phyloP scores from a whole-genome alignment of 2,113 vertebrate genomes.

The Melospiza georgiana region DNA sequence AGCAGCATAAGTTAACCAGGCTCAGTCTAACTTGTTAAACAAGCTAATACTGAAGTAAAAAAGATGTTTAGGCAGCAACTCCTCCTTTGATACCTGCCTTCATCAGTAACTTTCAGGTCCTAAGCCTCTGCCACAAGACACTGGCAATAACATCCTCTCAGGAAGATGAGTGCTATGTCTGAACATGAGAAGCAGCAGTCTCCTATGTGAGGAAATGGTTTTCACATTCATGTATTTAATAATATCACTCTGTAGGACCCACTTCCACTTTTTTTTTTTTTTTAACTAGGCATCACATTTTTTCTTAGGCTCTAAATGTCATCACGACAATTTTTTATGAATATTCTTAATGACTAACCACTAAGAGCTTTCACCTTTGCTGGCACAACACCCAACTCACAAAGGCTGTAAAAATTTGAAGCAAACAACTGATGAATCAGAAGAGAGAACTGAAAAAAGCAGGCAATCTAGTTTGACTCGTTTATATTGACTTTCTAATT shows the following conservation, averaged over 20 bases:
- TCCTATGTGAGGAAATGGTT: background rate
- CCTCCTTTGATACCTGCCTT: background rate
- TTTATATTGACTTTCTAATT: slow-evolving; percentile 68
- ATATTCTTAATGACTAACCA: slow-evolving; percentile 37
- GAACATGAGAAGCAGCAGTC: background rate
- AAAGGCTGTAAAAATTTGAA: slow-evolving; percentile 46
- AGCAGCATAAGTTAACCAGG: background rate
- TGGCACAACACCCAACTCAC: slow-evolving; percentile 26
- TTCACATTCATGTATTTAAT: background rate
- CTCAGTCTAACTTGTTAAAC: background rate
- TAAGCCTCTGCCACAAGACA: background rate
- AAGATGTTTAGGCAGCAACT: background rate
- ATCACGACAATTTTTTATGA: background rate
- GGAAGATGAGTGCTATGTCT: background rate
- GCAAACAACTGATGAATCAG: slow-evolving; percentile 65
- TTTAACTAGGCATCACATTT: background rate
- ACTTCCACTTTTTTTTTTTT: background rate
- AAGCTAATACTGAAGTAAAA: background rate
- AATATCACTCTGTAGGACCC: background rate
- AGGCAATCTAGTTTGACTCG: slow-evolving; percentile 66
- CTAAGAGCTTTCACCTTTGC: slow-evolving; percentile 49
- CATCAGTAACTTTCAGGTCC: background rate
- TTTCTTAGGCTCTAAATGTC: slow-evolving; percentile 20
- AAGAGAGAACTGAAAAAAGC: slow-evolving; percentile 48
- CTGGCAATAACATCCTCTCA: background rate